Base-by-base conservation (phyloP, 2,888 invertebrate genomes). In the Myopa testacea region DNA sequence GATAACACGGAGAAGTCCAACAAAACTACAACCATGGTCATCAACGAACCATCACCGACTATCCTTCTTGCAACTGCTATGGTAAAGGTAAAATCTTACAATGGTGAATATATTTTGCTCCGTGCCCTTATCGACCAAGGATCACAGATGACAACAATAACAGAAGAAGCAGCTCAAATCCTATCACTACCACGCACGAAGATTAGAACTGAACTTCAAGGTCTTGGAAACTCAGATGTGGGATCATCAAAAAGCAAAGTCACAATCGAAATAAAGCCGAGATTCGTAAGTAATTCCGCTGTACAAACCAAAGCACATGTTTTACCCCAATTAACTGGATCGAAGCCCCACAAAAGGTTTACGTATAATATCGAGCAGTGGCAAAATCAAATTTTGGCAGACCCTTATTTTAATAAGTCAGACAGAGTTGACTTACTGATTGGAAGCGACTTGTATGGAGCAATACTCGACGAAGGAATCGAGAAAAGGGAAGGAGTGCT, bases 211-310 rank as follows among this genome's bases (percentile, higher is more conserved):
- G 45, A 74, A 62, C 14, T 74, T n/a, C 62, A 40, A 19, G 74
- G 63, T 38, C 74, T 74, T 34, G 62, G 45, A n/a, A 65, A 63
- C 26, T 62, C 74, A 62, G 60, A 62, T 45, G 58, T 62, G 6
- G 73, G 60, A 26, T 37, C 58, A 62, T 71, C 71, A 52, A 71
- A 71, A 45, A 38, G n/a, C 14, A 71, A 55, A 8, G 19, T 73
- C n/a, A 62, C 45, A 26, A 37, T 73, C 34, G 62, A 73, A 63
- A 73, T 63, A 73, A 73, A 62, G 50, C 73, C 73, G 50, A 73
- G 38, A 73, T 73, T 55, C 19, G 26, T 60, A 40, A 72, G 58
- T 60, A 72, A 72, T 55, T 58, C 6, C n/a, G 12, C n/a, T 58
- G 58, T 58, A 10, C 58, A 58, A 6, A 12, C 58, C 14, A 14